Percentiles rank a stretch among this genome's conserved stretches.
Conservation (phyloP, 2,797 vertebrate genomes). For the Graptemys geographica region DNA sequence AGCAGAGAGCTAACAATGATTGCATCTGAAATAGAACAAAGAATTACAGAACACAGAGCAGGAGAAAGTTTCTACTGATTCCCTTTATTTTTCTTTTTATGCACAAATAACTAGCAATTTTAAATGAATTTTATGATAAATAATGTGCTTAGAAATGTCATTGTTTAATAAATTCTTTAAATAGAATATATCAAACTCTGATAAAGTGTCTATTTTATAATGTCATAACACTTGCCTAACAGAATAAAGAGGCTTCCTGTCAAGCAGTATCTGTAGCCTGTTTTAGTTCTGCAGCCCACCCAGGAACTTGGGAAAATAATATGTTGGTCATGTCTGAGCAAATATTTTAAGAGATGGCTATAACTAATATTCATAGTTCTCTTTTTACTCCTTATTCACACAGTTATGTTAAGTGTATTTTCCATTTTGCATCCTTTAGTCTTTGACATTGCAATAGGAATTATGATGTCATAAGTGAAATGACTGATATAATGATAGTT, state of each 20-base stretch:
- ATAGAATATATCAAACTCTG: not conserved
- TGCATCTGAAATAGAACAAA: not conserved
- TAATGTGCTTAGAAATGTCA: not conserved
- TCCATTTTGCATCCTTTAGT: not conserved
- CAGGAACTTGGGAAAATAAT: not conserved
- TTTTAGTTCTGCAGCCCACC: not conserved
- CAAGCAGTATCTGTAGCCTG: not conserved
- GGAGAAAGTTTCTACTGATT: not conserved
- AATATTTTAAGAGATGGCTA: not conserved
- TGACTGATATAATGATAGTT: not conserved
- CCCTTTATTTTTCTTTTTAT: not conserved
- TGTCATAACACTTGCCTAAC: not conserved
- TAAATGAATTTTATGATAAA: not conserved
- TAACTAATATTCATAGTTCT: not conserved
- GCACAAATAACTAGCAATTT: not conserved
- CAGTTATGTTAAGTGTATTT: not conserved
- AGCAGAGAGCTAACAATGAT: not conserved
- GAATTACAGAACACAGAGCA: not conserved
- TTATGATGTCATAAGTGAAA: not conserved
- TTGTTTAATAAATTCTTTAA: not conserved
- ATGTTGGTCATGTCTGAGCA: not conserved
- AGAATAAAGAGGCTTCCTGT: slow-evolving; percentile 4
- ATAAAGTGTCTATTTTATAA: not conserved
- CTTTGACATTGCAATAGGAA: not conserved
- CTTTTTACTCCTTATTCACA: not conserved